Conservation (phyloP, 2,888 invertebrate species). For the Cheilosia pagana region DNA sequence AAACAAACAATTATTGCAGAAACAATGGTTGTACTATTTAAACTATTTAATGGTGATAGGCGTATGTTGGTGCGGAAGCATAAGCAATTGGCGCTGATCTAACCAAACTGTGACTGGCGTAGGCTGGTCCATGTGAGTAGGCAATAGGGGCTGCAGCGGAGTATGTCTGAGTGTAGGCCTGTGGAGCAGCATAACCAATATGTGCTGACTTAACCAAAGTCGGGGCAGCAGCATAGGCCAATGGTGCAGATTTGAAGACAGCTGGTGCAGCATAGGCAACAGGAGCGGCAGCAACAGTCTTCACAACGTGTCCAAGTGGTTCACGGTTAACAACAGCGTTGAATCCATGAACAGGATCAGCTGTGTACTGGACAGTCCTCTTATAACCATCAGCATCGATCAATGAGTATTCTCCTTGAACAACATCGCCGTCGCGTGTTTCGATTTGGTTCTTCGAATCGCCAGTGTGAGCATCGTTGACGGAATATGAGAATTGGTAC, state of each 20-base stretch:
- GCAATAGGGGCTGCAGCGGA: constrained; percentile 36
- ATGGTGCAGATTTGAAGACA: constrained; percentile 35
- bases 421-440: constrained; percentile 81
- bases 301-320: constrained; percentile 73
- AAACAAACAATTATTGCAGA: neutral
- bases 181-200: constrained; percentile 22
- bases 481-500: constrained; percentile 81
- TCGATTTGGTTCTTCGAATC: constrained; percentile 81
- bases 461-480: constrained; percentile 81
- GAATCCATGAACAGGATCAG: constrained; percentile 80
- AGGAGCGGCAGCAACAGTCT: constrained; percentile 31
- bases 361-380: constrained; percentile 80
- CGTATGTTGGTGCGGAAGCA: constrained; percentile 50
- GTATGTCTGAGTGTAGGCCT: constrained; percentile 22
- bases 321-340: constrained; percentile 81
- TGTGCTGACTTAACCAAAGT: constrained; percentile 14
- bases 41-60: constrained; percentile 40
- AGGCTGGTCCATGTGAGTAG: constrained; percentile 23
- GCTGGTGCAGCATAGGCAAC: constrained; percentile 58
- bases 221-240: constrained; percentile 17
- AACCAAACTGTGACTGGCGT: constrained; percentile 10
- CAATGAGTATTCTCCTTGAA: constrained; percentile 82
- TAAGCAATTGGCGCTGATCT: constrained; percentile 43
- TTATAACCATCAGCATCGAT: constrained; percentile 81
- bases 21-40: neutral